phyloP scores from a whole-genome alignment of 2,797 vertebrate genomes.

The Pagetopsis macropterus region DNA sequence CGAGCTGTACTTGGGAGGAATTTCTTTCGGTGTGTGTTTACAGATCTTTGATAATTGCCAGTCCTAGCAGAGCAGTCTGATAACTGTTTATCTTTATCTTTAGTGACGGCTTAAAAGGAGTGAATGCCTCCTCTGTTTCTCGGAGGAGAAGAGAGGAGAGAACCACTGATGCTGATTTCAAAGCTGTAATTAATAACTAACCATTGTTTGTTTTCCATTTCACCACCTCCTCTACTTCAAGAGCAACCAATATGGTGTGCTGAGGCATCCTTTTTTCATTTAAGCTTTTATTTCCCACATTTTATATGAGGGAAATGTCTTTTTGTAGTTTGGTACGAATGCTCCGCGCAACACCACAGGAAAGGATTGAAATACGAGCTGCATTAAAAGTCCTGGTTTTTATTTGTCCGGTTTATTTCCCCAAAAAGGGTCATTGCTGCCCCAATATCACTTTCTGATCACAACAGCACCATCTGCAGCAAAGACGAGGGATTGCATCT shows the following conservation, averaged over 20 bases:
- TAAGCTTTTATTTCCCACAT: conserved; percentile 6
- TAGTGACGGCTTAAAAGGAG: conserved; percentile 28
- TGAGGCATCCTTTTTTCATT: conserved; percentile 23
- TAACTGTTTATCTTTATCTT: conserved; percentile 47
- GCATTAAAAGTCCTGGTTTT: background rate
- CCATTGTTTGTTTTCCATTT: conserved; percentile 45
- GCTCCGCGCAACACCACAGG: conserved; percentile 2
- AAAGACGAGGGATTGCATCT: conserved; percentile 27
- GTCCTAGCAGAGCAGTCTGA: conserved; percentile 39
- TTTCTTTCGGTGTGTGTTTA: conserved; percentile 49
- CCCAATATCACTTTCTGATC: conserved; percentile 1
- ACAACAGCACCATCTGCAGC: conserved; percentile 47
- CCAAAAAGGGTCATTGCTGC: background rate
- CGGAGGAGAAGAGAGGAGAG: conserved; percentile 2
- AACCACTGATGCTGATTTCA: conserved; percentile 37
- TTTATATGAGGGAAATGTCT: conserved; percentile 23
- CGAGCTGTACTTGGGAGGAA: conserved; percentile 32
- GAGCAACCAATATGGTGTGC: conserved; percentile 4
- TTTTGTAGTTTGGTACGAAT: conserved; percentile 11
- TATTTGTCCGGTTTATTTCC: conserved; percentile 22
- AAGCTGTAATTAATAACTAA: conserved; percentile 50
- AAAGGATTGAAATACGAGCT: background rate
- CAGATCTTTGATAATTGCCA: conserved; percentile 51
- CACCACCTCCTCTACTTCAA: conserved; percentile 31
- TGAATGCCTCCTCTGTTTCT: conserved; percentile 9